Conservation (phyloP, 37 sponge, comb jelly and placozoan species). For the Tethya wilhelma region DNA sequence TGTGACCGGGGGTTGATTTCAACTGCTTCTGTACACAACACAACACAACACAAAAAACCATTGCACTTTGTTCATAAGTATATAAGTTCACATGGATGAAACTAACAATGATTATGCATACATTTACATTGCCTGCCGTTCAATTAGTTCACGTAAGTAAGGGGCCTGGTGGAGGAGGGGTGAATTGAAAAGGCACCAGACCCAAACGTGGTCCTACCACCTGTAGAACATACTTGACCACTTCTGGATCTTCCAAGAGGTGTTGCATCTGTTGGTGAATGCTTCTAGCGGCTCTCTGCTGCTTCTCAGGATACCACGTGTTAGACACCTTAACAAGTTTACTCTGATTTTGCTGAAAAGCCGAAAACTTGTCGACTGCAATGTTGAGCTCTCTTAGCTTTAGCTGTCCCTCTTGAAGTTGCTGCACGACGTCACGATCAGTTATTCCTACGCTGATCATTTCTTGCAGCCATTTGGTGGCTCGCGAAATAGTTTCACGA, state of each 20-base stretch:
- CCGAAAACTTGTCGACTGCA: constrained; percentile 54
- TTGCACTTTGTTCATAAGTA: too few relatives aligned
- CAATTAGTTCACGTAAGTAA: too few relatives aligned
- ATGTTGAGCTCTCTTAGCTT: constrained; percentile 31
- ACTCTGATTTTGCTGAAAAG: constrained; percentile 61
- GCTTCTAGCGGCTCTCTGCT: constrained; percentile 51
- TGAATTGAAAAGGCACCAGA: constrained; percentile 43
- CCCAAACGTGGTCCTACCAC: constrained; percentile 69
- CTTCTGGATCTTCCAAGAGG: constrained; percentile 53
- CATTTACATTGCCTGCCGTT: too few relatives aligned
- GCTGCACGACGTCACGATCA: constrained; percentile 60
- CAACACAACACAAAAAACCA: too few relatives aligned
- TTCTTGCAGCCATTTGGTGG: constrained; percentile 54
- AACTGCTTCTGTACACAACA: too few relatives aligned
- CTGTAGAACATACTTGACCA: constrained; percentile 50
- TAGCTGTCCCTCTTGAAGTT: constrained; percentile 40
- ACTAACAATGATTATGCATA: too few relatives aligned
- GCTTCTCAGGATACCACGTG: constrained; percentile 60
- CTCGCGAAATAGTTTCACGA: constrained; percentile 43
- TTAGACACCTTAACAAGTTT: constrained; percentile 25
- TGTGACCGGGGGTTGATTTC: too few relatives aligned
- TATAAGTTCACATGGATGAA: too few relatives aligned
- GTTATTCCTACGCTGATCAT: constrained; percentile 50
- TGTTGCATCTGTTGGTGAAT: constrained; percentile 58
- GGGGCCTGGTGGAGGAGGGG: constrained; percentile 24